phyloP scores from a whole-genome alignment of 2,888 invertebrate genomes.

The Hetaerina titia region DNA sequence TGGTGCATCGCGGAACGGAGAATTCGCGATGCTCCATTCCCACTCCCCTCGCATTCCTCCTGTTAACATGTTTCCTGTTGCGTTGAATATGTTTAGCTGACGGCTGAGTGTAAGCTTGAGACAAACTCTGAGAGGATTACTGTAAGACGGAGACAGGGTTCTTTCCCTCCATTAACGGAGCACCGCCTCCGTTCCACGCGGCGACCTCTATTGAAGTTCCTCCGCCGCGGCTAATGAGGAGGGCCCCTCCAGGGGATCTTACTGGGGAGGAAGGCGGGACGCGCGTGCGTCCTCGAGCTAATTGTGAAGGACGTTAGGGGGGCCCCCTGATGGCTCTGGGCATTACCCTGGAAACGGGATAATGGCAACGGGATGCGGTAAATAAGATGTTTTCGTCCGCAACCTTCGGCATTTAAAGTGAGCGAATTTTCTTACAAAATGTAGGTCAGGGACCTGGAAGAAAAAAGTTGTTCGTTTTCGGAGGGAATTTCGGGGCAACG shows the following conservation, averaged over 20 bases:
- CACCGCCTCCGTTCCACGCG: neutral
- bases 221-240: neutral
- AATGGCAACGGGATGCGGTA: neutral
- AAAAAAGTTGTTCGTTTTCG: neutral
- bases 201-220: neutral
- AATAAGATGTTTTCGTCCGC: neutral
- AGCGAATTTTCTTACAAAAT: neutral
- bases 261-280: neutral
- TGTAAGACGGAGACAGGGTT: neutral
- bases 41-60: too few species aligned
- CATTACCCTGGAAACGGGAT: neutral
- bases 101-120: too few species aligned
- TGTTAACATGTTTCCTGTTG: too few species aligned
- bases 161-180: neutral
- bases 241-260: neutral
- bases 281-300: conserved; percentile 3
- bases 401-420: neutral
- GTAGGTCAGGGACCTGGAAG: neutral
- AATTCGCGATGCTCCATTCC: too few species aligned
- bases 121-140: neutral
- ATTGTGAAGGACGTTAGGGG: neutral
- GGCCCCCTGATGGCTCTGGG: neutral
- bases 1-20: too few species aligned
- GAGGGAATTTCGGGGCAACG: neutral
- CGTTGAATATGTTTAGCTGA: too few species aligned